Evolutionary conservation across 2,113 vertebrate species (phyloP), one percentile per base, ranked within the genome.

Genomic region (Gallinago paraguaiae): DNA sequence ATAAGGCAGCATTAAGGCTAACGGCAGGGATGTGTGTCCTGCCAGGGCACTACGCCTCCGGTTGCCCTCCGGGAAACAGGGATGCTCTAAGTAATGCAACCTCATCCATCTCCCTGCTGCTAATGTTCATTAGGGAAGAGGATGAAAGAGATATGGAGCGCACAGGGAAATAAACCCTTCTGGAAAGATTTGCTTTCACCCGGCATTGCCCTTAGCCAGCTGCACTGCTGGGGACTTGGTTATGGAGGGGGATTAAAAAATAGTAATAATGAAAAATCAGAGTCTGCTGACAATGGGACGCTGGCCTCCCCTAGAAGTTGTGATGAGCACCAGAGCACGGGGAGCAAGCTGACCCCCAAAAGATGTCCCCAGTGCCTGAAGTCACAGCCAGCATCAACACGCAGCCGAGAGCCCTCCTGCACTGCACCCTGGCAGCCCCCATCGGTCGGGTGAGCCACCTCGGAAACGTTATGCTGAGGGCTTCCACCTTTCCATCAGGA

Each of bases 401-500:
- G 4, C 28, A 63, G 72, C 51, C 35, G 51, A 82, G 37, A 78
- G 51, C 64, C 18, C 61, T 46, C 69, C 68, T 14, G 63, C 30
- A 11, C 51, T n/a, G 33, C 1, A 2, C 33, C 37, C 10, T 0
- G 0, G 17, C 43, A 81, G 60, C 24, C 13, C 48, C 25, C 45
- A 3, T 24, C 39, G 8, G 27, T 8, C 31, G n/a, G 35, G 68
- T 6, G 51, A 75, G 51, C 51, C 50, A 61, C 61, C 60, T 63
- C 45, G 20, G 7, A 60, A 53, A 41, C 1, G 11, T n/a, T 54
- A 27, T 6, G 4, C 3, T 56, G 70, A 81, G 51, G 33, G 51
- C 10, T 82, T 56, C 65, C 61, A 25, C 70, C 45, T 82, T 48
- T 43, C 37, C 56, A 17, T 27, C 13, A 48, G 6, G 13, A 82